Conservation (phyloP, 2,113 vertebrate species). For the Pomatorhinus ruficollis region DNA sequence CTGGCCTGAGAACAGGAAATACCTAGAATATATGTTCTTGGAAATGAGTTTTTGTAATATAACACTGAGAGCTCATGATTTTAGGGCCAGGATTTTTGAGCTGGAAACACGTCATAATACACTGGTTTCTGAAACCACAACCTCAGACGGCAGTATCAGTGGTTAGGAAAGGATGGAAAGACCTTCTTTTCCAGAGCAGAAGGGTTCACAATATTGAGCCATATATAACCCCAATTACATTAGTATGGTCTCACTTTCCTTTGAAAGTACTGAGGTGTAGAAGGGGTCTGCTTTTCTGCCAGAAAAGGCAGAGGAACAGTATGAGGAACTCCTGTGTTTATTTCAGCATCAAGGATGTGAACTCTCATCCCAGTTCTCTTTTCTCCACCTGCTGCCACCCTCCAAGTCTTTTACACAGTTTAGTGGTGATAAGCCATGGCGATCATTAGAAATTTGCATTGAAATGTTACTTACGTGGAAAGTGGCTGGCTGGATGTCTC, state of each 20-base stretch:
- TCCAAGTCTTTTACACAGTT: neutral
- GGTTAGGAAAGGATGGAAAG: neutral
- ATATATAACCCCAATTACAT: neutral
- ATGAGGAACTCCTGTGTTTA: conserved; percentile 15
- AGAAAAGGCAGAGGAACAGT: neutral
- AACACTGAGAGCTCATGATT: neutral
- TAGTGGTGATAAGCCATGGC: neutral
- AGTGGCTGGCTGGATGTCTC: neutral
- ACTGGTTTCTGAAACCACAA: neutral
- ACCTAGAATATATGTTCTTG: neutral
- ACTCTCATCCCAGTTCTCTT: conserved; percentile 22
- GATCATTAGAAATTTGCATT: conserved; percentile 5
- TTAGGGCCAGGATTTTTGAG: neutral
- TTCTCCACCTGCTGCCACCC: neutral
- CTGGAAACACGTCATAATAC: rapidly evolving
- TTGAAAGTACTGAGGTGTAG: neutral
- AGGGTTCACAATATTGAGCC: neutral
- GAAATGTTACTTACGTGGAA: neutral
- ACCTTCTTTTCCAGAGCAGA: neutral
- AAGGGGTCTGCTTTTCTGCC: neutral
- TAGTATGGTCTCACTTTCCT: neutral
- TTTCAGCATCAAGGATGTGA: neutral
- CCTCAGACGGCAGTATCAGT: neutral
- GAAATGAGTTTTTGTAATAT: neutral
- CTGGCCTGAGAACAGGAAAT: neutral